phyloP scores from a whole-genome alignment of 2,797 vertebrate species.

The Dryobates pubescens region DNA sequence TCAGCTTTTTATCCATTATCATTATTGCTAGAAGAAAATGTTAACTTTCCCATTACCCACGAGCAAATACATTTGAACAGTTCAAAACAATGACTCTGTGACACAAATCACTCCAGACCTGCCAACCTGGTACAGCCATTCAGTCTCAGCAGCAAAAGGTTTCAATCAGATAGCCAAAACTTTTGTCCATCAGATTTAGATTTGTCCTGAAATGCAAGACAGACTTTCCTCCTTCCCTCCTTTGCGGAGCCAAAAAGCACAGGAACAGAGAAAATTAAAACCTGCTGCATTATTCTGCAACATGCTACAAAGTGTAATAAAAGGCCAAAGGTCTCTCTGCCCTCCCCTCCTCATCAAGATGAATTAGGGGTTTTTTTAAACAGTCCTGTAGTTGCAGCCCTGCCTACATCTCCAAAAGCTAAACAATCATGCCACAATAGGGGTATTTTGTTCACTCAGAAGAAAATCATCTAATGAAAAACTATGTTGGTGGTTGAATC shows the following conservation, averaged over 20 bases:
- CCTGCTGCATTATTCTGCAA: slow-evolving; percentile 59
- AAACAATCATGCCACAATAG: slow-evolving; percentile 65
- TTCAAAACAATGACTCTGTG: neutral
- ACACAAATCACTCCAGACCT: neutral
- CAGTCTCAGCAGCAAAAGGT: slow-evolving; percentile 43
- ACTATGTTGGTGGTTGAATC: slow-evolving; percentile 62
- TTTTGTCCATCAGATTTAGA: slow-evolving; percentile 57
- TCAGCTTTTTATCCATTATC: neutral
- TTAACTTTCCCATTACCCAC: slow-evolving; percentile 1
- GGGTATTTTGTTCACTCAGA: slow-evolving; percentile 63
- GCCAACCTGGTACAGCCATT: neutral
- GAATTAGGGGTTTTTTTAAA: slow-evolving; percentile 41
- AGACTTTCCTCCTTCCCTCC: slow-evolving; percentile 27
- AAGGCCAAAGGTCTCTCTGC: slow-evolving; percentile 43
- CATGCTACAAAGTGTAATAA: slow-evolving; percentile 37
- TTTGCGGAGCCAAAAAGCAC: slow-evolving; percentile 30
- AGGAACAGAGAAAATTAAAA: slow-evolving; percentile 64
- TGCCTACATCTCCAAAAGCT: slow-evolving; percentile 48
- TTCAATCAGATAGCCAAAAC: slow-evolving; percentile 51
- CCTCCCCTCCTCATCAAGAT: neutral
- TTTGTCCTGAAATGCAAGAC: slow-evolving; percentile 64
- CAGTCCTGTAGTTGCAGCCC: slow-evolving; percentile 58
- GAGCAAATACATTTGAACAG: neutral
- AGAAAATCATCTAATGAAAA: slow-evolving; percentile 71
- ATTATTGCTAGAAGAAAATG: neutral